Conservation (phyloP, 2,888 invertebrate species). For the Frankliniella intonsa region DNA sequence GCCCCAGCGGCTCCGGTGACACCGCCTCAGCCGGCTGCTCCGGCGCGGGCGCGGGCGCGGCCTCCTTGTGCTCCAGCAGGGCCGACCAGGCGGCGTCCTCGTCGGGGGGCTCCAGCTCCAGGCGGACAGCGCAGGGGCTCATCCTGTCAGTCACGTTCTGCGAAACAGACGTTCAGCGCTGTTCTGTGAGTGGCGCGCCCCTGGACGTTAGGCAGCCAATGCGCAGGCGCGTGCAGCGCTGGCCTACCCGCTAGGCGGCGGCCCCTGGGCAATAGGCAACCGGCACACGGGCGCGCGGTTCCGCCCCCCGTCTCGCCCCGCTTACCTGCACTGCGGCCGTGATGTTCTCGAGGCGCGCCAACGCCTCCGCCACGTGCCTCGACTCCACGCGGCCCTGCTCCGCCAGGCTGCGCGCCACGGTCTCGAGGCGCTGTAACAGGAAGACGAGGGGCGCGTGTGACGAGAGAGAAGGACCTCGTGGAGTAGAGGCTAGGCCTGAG, state of each 20-base stretch:
- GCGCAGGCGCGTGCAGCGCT: not conserved
- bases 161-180: not conserved
- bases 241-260: not conserved
- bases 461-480: too few relatives aligned
- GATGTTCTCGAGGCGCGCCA: not conserved
- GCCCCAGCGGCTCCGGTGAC: not conserved
- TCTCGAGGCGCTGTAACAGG: not conserved
- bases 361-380: not conserved
- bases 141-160: not conserved
- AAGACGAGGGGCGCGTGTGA: not conserved
- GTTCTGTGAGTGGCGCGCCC: not conserved
- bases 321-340: not conserved
- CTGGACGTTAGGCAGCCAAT: not conserved
- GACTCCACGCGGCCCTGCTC: not conserved
- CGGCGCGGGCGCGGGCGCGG: not conserved
- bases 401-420: not conserved
- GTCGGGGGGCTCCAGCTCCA: not conserved
- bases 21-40: not conserved
- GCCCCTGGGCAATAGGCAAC: too few relatives aligned
- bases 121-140: not conserved
- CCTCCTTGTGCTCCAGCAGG: conserved; percentile 8
- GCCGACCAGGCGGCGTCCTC: conserved; percentile 1
- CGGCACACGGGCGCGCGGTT: too few relatives aligned
- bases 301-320: not conserved
- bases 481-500: not conserved